A percentile compares a stretch with the other conserved stretches of the same genome.
Evolutionary conservation across 2,797 vertebrate species (phyloP).

Genomic region (Enoplosus armatus): DNA sequence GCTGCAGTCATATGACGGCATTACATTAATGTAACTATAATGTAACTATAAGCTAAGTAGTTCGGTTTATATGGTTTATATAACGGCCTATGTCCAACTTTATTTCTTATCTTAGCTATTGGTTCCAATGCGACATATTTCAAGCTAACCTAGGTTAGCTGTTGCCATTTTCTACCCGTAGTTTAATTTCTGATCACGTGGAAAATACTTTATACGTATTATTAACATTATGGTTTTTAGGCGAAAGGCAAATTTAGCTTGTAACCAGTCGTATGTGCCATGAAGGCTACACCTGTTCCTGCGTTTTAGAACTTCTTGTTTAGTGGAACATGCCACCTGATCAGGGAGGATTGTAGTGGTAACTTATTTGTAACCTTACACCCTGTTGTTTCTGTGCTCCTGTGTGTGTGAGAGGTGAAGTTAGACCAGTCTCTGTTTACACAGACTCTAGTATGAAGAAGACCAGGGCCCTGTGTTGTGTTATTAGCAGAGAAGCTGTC

Average conservation of each 20-base stretch:
- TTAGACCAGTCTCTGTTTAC: slow-evolving; percentile 75
- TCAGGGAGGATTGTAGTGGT: slow-evolving; percentile 49
- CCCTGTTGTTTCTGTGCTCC: slow-evolving; percentile 55
- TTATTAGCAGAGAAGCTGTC: slow-evolving; percentile 47
- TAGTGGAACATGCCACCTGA: slow-evolving; percentile 43
- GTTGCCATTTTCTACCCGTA: not conserved
- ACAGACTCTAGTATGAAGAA: slow-evolving; percentile 53
- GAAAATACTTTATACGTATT: not conserved
- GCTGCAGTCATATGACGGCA: too few species aligned
- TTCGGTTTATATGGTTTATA: not conserved
- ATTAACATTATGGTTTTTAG: not conserved
- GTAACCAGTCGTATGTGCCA: fast-evolving
- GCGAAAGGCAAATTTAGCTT: not conserved
- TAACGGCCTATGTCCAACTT: too few species aligned
- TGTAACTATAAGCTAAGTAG: not conserved
- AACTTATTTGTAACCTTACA: slow-evolving; percentile 72
- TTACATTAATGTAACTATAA: too few species aligned
- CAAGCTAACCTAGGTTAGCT: slow-evolving; percentile 2
- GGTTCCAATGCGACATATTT: not conserved
- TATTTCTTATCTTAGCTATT: not conserved
- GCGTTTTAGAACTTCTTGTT: not conserved
- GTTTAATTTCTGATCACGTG: not conserved
- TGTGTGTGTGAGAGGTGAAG: slow-evolving; percentile 39
- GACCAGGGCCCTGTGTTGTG: slow-evolving; percentile 35
- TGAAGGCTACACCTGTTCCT: not conserved